phyloP scores from a whole-genome alignment of 2,888 invertebrate genomes.

The Diabrotica balteata region DNA sequence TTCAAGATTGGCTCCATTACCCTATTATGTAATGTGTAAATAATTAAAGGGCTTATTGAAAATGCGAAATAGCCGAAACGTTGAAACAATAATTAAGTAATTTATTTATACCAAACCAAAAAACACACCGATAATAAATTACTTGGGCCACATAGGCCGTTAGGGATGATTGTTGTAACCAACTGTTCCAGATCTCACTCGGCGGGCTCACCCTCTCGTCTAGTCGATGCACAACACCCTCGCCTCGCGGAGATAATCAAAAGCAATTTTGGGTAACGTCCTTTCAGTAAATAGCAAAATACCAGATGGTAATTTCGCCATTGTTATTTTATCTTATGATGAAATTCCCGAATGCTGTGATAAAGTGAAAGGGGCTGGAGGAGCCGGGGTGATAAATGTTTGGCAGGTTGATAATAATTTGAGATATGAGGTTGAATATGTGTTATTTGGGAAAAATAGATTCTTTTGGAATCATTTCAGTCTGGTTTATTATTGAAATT shows the following conservation, averaged over 20 bases:
- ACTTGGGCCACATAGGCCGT: background rate
- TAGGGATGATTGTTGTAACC: constrained; percentile 15
- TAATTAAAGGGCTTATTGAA: too few species aligned
- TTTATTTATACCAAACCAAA: too few species aligned
- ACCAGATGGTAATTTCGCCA: constrained; percentile 36
- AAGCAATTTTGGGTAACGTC: constrained; percentile 42
- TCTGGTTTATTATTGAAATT: too few species aligned
- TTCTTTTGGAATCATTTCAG: too few species aligned
- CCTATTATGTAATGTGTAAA: too few species aligned
- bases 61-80: too few species aligned
- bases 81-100: too few species aligned
- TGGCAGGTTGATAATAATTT: background rate
- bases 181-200: constrained; percentile 17
- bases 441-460: too few species aligned
- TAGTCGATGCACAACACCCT: constrained; percentile 12
- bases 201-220: constrained; percentile 5
- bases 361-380: constrained; percentile 6
- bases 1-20: too few species aligned
- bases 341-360: constrained; percentile 31
- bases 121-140: too few species aligned
- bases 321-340: constrained; percentile 38
- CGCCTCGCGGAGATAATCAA: constrained; percentile 39
- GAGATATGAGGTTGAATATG: constrained; percentile 6
- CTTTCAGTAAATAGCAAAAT: constrained; percentile 41
- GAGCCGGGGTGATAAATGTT: constrained; percentile 1